Conservation (phyloP, 2,888 invertebrate genomes). For the Hofmannophila pseudospretella region DNA sequence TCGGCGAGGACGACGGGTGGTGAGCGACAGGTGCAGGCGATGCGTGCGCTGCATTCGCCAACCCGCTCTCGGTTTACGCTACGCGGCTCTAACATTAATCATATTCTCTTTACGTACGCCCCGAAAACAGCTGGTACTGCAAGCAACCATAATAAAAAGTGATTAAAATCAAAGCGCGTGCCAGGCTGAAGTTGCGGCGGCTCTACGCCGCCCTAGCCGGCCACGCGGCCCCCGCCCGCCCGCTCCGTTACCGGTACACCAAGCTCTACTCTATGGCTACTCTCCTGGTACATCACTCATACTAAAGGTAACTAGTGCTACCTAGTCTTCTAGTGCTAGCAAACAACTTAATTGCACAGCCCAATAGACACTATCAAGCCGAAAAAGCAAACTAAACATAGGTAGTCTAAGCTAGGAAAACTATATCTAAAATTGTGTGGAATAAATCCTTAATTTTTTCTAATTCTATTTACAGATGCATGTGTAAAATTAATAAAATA, state of each 20-base stretch:
- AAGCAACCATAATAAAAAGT: conserved; percentile 72
- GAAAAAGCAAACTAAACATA: conserved; percentile 28
- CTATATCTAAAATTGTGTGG: no score
- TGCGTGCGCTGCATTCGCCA: conserved; percentile 28
- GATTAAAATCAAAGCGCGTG: conserved; percentile 49
- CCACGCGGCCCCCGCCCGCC: conserved; percentile 44
- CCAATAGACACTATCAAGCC: conserved; percentile 16
- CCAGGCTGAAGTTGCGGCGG: conserved; percentile 28
- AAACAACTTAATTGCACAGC: background rate
- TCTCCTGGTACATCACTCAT: background rate
- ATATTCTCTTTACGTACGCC: conserved; percentile 76
- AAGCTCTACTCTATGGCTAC: conserved; percentile 26
- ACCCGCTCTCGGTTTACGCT: conserved; percentile 43
- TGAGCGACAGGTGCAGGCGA: conserved; percentile 21
- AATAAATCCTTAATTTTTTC: no score
- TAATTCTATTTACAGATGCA: no score
- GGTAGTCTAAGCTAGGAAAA: background rate
- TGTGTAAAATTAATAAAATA: no score
- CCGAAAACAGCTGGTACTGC: conserved; percentile 83
- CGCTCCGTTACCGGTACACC: conserved; percentile 37
- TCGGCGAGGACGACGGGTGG: conserved; percentile 18
- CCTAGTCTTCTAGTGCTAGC: background rate
- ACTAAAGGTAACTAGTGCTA: background rate
- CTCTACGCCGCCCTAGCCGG: conserved; percentile 17
- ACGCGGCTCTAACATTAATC: conserved; percentile 52